Conservation (phyloP, 2,888 invertebrate genomes). For the Hesperia comma region DNA sequence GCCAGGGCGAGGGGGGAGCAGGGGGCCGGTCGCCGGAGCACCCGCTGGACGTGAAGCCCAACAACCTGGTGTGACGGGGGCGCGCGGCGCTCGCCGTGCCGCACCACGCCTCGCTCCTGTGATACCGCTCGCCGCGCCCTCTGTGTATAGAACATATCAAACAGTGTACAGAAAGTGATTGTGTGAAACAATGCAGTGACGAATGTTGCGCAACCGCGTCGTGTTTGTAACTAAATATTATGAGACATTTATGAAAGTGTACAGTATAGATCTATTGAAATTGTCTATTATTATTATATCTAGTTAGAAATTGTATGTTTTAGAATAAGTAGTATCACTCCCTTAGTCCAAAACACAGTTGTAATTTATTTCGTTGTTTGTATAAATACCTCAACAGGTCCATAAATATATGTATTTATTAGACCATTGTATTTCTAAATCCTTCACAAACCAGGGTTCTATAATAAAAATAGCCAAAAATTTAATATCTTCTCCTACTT, state of each 20-base stretch:
- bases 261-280: conserved; percentile 78
- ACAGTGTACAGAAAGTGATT: conserved; percentile 58
- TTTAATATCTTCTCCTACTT: not conserved
- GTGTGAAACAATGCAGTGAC: conserved; percentile 55
- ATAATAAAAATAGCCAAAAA: conserved; percentile 9
- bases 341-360: conserved; percentile 76
- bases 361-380: conserved; percentile 66
- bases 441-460: conserved; percentile 30
- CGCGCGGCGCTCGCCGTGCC: conserved; percentile 71
- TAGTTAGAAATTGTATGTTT: conserved; percentile 66
- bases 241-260: conserved; percentile 75
- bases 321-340: conserved; percentile 78
- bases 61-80: conserved; percentile 91
- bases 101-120: conserved; percentile 72
- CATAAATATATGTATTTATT: conserved; percentile 23
- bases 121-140: conserved; percentile 56
- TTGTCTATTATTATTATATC: conserved; percentile 70
- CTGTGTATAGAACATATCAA: conserved; percentile 80
- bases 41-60: conserved; percentile 89
- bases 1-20: conserved; percentile 86
- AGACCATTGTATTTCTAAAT: conserved; percentile 16
- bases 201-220: conserved; percentile 46
- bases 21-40: conserved; percentile 84
- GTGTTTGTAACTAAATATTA: conserved; percentile 64
- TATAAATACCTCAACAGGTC: conserved; percentile 26